Evolutionary conservation across 2,888 invertebrate species (phyloP).

Genomic region (Metopia argyrocephala): DNA sequence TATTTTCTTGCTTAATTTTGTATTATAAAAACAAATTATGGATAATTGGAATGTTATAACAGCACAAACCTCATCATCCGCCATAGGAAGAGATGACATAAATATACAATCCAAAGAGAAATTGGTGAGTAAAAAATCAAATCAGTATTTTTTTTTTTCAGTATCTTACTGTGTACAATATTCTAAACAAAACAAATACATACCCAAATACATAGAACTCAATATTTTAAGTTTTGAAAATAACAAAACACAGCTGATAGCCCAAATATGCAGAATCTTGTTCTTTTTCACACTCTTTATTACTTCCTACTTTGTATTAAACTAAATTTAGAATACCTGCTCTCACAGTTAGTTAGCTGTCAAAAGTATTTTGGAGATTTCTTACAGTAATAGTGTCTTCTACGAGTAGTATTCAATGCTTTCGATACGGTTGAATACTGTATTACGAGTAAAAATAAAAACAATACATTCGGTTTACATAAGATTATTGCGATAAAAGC

Average conservation of each 20-base stretch:
- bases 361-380: slow-evolving; percentile 70
- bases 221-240: slow-evolving; percentile 52
- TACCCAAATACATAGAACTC: slow-evolving; percentile 12
- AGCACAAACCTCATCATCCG: slow-evolving; percentile 81
- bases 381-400: slow-evolving; percentile 61
- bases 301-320: background rate
- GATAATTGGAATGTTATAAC: slow-evolving; percentile 87
- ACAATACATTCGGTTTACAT: slow-evolving; percentile 54
- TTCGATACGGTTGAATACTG: slow-evolving; percentile 59
- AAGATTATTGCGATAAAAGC: slow-evolving; percentile 11
- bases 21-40: slow-evolving; percentile 78
- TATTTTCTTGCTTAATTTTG: slow-evolving; percentile 42
- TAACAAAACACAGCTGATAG: slow-evolving; percentile 52
- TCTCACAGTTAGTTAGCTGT: slow-evolving; percentile 61
- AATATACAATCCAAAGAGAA: slow-evolving; percentile 72
- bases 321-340: slow-evolving; percentile 66
- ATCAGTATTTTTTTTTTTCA: too few species aligned
- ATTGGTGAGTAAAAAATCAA: slow-evolving; percentile 71
- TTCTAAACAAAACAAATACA: slow-evolving; percentile 58
- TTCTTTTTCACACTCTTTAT: background rate
- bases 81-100: slow-evolving; percentile 84
- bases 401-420: slow-evolving; percentile 62
- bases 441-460: too few species aligned
- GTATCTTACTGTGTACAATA: slow-evolving; percentile 8
- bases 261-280: slow-evolving; percentile 5